Percentiles rank a stretch among this genome's conserved stretches.
These are phyloP conservation scores for Mus caroli DNA, from an alignment of 2,797 vertebrate genomes.

Conservation along the genomic window DNA sequence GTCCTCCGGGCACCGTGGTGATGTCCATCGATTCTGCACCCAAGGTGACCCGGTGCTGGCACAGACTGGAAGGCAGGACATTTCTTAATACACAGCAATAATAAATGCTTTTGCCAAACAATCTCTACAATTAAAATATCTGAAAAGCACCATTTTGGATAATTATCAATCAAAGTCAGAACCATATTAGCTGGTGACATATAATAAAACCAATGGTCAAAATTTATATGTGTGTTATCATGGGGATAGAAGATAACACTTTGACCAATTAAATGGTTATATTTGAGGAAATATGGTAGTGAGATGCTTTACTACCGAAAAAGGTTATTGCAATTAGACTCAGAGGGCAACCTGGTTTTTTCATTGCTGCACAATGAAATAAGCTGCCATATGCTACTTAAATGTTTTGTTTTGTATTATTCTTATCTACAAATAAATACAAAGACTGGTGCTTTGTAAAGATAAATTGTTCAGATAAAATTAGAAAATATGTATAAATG, in stretches of 20 bases:
- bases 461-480: not conserved
- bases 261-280: not conserved
- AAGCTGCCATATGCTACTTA: not conserved
- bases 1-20: no score
- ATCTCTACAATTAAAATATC: not conserved
- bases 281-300: not conserved
- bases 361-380: not conserved
- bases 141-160: slow-evolving; percentile 7
- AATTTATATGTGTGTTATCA: not conserved
- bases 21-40: no score
- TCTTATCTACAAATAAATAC: not conserved
- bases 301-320: not conserved
- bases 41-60: no score
- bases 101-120: not conserved
- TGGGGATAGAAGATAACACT: not conserved
- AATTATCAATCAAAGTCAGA: not conserved
- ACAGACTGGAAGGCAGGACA: not conserved
- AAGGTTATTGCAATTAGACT: not conserved
- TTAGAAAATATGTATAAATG: not conserved
- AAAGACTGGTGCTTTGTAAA: not conserved
- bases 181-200: not conserved
- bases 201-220: not conserved
- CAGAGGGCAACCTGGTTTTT: not conserved
- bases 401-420: not conserved
- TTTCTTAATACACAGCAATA: not conserved